Percentiles rank a stretch among this genome's conserved stretches.
Conservation (phyloP, 2,113 vertebrate genomes). For the Coracopsis vasa region DNA sequence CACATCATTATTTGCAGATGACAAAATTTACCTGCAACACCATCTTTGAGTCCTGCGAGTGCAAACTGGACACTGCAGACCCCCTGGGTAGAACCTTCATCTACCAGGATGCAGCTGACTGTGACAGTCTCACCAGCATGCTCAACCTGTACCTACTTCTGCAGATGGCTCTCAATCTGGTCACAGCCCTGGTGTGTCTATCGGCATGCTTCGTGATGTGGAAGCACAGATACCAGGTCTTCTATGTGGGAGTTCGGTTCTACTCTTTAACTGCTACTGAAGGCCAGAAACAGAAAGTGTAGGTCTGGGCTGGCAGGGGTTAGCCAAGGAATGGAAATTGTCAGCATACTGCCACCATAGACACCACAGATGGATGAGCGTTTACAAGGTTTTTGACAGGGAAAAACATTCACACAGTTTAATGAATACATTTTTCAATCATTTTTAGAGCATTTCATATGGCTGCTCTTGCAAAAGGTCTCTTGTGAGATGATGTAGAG, state of each 20-base stretch:
- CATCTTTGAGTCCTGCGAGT: slow-evolving; percentile 74
- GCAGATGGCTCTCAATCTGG: slow-evolving; percentile 88
- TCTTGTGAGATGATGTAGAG: neutral
- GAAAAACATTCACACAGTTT: neutral
- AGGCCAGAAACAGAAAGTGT: slow-evolving; percentile 82
- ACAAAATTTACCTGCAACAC: slow-evolving; percentile 75
- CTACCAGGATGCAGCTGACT: slow-evolving; percentile 81
- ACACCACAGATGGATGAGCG: fast-evolving
- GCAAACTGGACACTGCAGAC: slow-evolving; percentile 80
- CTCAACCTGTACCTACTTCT: slow-evolving; percentile 85
- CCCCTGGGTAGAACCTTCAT: slow-evolving; percentile 86
- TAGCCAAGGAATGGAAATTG: neutral
- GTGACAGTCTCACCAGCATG: slow-evolving; percentile 74
- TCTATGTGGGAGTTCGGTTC: slow-evolving; percentile 84
- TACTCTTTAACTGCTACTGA: slow-evolving; percentile 46
- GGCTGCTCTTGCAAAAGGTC: neutral
- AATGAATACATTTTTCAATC: neutral
- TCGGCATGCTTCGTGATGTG: slow-evolving; percentile 90
- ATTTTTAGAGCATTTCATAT: neutral
- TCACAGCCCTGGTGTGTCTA: slow-evolving; percentile 83
- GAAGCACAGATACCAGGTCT: slow-evolving; percentile 96
- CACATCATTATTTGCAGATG: slow-evolving; percentile 84
- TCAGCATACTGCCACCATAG: neutral
- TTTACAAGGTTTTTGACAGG: neutral
- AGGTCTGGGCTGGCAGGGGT: neutral